Evolutionary conservation across 2,113 vertebrate genomes (phyloP), one percentile per base, ranked within the genome.

Genomic region (Calyptomena viridis): DNA sequence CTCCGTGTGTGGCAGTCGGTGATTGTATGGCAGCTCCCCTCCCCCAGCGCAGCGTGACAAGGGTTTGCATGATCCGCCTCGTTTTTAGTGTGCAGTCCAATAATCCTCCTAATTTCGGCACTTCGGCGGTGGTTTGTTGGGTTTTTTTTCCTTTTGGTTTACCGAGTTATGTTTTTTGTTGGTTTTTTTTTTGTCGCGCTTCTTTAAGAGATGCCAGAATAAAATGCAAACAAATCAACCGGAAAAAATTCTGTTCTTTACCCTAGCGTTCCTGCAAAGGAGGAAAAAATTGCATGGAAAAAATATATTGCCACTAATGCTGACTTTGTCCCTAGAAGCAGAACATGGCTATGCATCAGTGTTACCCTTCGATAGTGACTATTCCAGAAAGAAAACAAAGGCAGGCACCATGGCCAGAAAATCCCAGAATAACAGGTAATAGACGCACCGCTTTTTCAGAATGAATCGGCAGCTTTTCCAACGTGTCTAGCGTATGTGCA

Each of bases 331-430:
- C 84, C 95, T 97, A 99, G 99, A 99, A 98, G 99, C 99, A 97
- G 99, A 99, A 96, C 99, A 99, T 97, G 99, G 99, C 96, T 99
- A 99, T 97, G 99, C 99, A 73, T 99, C 99, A 90, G 99, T 99
- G 97, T 98, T 99, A 98, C 99, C 99, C 73, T 99, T 98, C 98
- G 98, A 98, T 96, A 99, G 98, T 94, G 99, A 99, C 98, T 99
- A 98, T 96, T 98, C 98, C 98, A 97, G 98, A 97, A 99, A 99
- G 98, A 99, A 99, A 98, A 98, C 98, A 98, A 99, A 99, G 99
- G 96, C 98, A 67, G 98, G 98, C 90, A 93, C 98, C 96, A 98
- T 99, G 95, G 98, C 98, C 98, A 98, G 99, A 98, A 99, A 99
- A 98, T 96, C 98, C 97, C 99, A 98, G 96, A 99, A 98, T 98